Evolutionary conservation across 2,888 invertebrate genomes (phyloP), one percentile per base, ranked within the genome.

Genomic region (Altica lythri): DNA sequence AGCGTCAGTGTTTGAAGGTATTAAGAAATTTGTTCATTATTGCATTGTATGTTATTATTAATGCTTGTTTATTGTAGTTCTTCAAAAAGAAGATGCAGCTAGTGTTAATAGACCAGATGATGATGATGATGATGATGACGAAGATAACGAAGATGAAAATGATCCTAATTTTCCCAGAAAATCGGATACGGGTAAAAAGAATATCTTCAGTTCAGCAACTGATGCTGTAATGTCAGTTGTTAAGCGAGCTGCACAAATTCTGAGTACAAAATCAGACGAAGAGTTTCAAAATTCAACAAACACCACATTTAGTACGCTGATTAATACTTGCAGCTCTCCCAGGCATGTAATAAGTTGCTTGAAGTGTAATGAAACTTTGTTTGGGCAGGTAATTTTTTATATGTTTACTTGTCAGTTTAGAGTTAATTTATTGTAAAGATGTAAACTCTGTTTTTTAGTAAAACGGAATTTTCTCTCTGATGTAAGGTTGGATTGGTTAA

Each of bases 161-260:
- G 64, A 65, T n/a, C 50, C 48, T 16, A 52, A 27, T 12, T 6
- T 40, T n/a, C n/a, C n/a, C n/a, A n/a, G n/a, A 8, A 22, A 14
- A 38, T 4, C 40, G 22, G 34, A 44, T 18, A 81, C 14, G 59
- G 61, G 27, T 25, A 77, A 82, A 16, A 85, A 85, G 64, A 90
- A 90, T 73, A 77, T 92, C 14, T 89, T 95, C 67, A 92, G 90
- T 54, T 90, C 90, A 8, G 94, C 93, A 2, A 85, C 90, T 64
- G 94, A 95, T 72, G 95, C 92, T 0, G 95, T 95, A 34, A 85
- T 95, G 72, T 91, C 90, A 38, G 91, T 96, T 62, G 91, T 95
- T 49, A 93, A 93, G 73, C 93, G 93, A 76, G 95, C 93, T 1
- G 92, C 92, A 4, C 88, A 90, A 77, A 92, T 88, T 27, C 79